These are phyloP conservation scores for Catharus minimus DNA, from an alignment of 2,113 vertebrate genomes.

Conservation along the genomic window DNA sequence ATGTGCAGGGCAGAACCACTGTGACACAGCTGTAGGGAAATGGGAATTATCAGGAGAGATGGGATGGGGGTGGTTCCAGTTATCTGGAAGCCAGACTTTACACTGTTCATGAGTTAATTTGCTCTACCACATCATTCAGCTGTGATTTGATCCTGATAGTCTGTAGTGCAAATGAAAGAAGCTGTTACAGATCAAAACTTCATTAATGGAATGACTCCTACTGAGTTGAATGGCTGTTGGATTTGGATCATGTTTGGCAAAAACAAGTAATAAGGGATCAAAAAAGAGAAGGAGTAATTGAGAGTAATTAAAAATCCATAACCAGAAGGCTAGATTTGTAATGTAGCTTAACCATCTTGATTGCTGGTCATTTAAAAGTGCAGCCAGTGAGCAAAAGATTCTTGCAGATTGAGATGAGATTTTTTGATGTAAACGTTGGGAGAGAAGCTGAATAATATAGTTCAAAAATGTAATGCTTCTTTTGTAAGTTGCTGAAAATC, in stretches of 20 bases:
- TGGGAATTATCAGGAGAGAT: fast-evolving
- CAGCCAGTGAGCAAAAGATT: not conserved
- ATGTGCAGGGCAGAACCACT: not conserved
- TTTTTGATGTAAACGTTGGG: not conserved
- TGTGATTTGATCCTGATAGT: conserved; percentile 2
- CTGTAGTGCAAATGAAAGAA: conserved; percentile 2
- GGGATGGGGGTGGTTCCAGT: not conserved
- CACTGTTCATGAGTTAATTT: not conserved
- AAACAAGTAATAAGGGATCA: conserved; percentile 9
- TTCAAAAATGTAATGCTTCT: not conserved
- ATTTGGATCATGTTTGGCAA: not conserved
- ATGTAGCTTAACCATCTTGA: not conserved
- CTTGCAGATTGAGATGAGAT: not conserved
- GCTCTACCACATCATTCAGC: not conserved
- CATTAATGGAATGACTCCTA: not conserved
- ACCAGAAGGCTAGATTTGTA: not conserved
- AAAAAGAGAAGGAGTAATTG: not conserved
- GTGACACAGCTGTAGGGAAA: not conserved
- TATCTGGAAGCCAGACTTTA: not conserved
- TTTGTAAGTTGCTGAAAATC: not conserved
- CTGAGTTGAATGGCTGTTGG: not conserved
- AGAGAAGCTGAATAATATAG: not conserved
- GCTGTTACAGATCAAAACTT: conserved; percentile 28
- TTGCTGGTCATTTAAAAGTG: conserved; percentile 17
- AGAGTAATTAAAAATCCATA: conserved; percentile 31